Evolutionary conservation across 2,888 invertebrate species (phyloP).

Genomic region (Drosophila atripex): DNA sequence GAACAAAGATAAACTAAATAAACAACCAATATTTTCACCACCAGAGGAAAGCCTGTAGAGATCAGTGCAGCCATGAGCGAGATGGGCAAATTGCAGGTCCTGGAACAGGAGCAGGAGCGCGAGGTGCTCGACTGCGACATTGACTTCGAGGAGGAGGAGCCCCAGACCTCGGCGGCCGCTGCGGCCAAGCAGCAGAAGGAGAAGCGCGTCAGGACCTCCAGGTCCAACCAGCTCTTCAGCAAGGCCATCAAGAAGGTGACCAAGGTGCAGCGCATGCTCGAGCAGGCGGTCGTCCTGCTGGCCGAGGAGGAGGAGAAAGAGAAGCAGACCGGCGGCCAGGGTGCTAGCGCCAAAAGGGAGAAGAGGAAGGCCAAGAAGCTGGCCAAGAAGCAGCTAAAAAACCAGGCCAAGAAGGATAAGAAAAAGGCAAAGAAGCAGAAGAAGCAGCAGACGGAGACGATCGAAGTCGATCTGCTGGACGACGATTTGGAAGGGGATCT

Average conservation of each 20-base stretch:
- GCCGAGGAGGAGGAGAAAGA: conserved; percentile 37
- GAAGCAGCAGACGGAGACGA: conserved; percentile 8
- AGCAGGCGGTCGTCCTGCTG: conserved; percentile 52
- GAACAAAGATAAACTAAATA: background rate
- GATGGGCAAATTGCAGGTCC: conserved; percentile 27
- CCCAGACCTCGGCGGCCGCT: conserved; percentile 21
- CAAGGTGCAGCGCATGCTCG: conserved; percentile 63
- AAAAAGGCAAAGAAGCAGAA: conserved; percentile 37
- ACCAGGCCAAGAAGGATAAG: conserved; percentile 44
- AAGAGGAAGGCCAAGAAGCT: conserved; percentile 18
- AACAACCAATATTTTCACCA: conserved; percentile 1
- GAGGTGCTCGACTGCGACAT: conserved; percentile 49
- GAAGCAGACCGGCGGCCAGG: conserved; percentile 23
- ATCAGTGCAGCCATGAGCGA: conserved; percentile 50
- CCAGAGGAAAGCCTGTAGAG: background rate
- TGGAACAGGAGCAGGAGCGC: conserved; percentile 29
- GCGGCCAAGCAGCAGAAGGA: background rate
- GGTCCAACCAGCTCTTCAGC: conserved; percentile 20
- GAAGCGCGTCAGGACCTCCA: conserved; percentile 2
- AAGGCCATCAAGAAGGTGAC: conserved; percentile 65
- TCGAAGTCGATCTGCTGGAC: conserved; percentile 2
- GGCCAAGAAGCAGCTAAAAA: conserved; percentile 43
- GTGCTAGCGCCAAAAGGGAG: conserved; percentile 13
- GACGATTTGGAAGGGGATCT: background rate
- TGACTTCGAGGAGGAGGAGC: conserved; percentile 37